These are phyloP conservation scores for Sarcophilus harrisii DNA, from an alignment of 2,797 vertebrate species.

Conservation along the genomic window DNA sequence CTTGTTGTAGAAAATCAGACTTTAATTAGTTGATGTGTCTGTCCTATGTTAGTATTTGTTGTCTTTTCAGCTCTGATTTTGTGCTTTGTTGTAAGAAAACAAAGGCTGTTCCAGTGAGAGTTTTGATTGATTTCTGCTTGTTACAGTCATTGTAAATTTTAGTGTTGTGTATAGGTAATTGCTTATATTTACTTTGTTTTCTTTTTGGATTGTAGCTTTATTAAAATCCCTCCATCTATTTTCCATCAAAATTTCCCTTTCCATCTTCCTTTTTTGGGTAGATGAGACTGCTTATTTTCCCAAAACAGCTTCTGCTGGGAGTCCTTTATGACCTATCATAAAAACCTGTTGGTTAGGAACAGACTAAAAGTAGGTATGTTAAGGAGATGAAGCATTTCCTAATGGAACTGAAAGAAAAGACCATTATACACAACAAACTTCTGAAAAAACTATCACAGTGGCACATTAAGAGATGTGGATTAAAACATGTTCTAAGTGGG, in stretches of 20 bases:
- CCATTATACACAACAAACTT: conserved; percentile 32
- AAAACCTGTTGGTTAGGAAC: conserved; percentile 75
- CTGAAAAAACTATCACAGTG: conserved; percentile 28
- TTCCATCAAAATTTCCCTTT: conserved; percentile 40
- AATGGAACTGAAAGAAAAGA: conserved; percentile 63
- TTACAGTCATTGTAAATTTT: conserved; percentile 72
- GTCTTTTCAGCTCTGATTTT: conserved; percentile 62
- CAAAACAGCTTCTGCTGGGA: conserved; percentile 66
- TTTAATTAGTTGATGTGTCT: conserved; percentile 67
- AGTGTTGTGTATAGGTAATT: conserved; percentile 54
- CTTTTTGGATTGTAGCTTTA: conserved; percentile 73
- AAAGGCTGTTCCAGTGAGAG: conserved; percentile 71
- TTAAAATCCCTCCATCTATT: conserved; percentile 78
- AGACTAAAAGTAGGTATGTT: conserved; percentile 66
- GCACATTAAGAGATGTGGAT: neutral
- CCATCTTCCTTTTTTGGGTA: conserved; percentile 57
- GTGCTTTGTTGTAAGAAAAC: conserved; percentile 60
- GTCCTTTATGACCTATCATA: conserved; percentile 74
- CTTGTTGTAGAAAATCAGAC: neutral
- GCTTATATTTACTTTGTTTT: conserved; percentile 75
- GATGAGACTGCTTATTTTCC: conserved; percentile 70
- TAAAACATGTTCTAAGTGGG: conserved; percentile 48
- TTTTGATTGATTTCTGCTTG: conserved; percentile 77
- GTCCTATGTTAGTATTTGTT: conserved; percentile 65
- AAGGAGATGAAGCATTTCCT: conserved; percentile 54